phyloP scores from a whole-genome alignment of 2,888 invertebrate genomes.

The Acronicta leporina region DNA sequence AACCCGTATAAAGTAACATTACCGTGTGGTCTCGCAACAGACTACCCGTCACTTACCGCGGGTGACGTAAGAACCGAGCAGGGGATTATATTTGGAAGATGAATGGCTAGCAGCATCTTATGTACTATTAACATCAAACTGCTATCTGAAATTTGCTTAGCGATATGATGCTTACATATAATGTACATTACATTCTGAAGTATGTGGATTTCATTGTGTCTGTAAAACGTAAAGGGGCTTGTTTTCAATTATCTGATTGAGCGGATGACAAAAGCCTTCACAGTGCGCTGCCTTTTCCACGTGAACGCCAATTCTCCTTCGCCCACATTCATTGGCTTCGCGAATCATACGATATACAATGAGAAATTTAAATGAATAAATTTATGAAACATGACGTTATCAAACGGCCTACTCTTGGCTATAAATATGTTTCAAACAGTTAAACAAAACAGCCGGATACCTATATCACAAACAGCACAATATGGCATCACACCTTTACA shows the following conservation, averaged over 20 bases:
- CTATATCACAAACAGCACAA: conserved; percentile 1
- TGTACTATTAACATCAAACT: conserved; percentile 19
- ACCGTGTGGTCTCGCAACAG: conserved; percentile 49
- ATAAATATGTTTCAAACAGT: conserved; percentile 30
- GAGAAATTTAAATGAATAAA: conserved; percentile 33
- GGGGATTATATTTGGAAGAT: conserved; percentile 44
- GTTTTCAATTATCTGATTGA: conserved; percentile 48
- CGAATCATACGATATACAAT: conserved; percentile 30
- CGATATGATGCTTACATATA: too few species aligned
- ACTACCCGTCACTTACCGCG: conserved; percentile 42
- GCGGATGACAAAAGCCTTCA: conserved; percentile 45
- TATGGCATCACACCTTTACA: too few species aligned
- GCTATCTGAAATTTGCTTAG: conserved; percentile 1
- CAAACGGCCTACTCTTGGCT: conserved; percentile 22
- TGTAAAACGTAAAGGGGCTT: conserved; percentile 20
- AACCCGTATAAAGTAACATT: conserved; percentile 57
- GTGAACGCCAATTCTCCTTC: conserved; percentile 46
- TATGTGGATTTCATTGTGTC: conserved; percentile 3
- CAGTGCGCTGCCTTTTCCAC: conserved; percentile 52
- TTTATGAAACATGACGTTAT: conserved; percentile 39
- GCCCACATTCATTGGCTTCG: conserved; percentile 47
- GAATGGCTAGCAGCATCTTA: conserved; percentile 28
- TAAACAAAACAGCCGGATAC: conserved; percentile 26
- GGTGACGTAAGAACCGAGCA: conserved; percentile 42
- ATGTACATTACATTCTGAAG: conserved; percentile 3